Percentiles rank a stretch among this genome's conserved stretches.
These are phyloP conservation scores for Endotricha flammealis DNA, from an alignment of 2,888 invertebrate species.

Conservation along the genomic window DNA sequence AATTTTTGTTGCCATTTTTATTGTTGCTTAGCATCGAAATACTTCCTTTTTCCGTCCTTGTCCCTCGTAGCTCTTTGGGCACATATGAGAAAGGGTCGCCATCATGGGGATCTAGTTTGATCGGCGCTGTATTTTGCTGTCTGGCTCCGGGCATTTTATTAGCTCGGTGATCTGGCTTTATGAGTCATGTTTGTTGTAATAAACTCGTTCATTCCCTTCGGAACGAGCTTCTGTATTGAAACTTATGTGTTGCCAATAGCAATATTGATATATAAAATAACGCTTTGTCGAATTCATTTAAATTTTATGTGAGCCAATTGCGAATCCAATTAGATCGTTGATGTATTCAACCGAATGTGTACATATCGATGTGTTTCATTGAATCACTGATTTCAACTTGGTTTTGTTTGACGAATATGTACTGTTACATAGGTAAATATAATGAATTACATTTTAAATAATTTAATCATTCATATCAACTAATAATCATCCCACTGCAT, in stretches of 20 bases:
- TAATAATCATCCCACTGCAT: too few species aligned
- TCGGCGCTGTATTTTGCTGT: slow-evolving; percentile 45
- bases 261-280: slow-evolving; percentile 25
- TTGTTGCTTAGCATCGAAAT: slow-evolving; percentile 44
- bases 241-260: slow-evolving; percentile 39
- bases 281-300: slow-evolving; percentile 25
- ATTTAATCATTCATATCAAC: too few species aligned
- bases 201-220: slow-evolving; percentile 40
- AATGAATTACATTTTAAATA: too few species aligned
- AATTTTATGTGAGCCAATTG: slow-evolving; percentile 24
- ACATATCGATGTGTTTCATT: too few species aligned
- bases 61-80: slow-evolving; percentile 10
- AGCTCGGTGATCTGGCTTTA: slow-evolving; percentile 57
- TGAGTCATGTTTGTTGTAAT: slow-evolving; percentile 55
- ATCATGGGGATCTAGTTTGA: slow-evolving; percentile 39
- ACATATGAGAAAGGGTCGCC: slow-evolving; percentile 37
- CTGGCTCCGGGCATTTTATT: slow-evolving; percentile 47
- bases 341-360: background rate
- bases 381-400: too few species aligned
- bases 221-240: slow-evolving; percentile 42
- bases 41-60: slow-evolving; percentile 29
- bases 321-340: slow-evolving; percentile 12
- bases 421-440: too few species aligned
- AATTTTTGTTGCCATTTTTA: slow-evolving; percentile 45
- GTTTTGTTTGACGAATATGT: too few species aligned